A percentile compares a stretch with the other conserved stretches of the same genome.
Evolutionary conservation across 2,113 vertebrate species (phyloP).

Genomic region (Zeus faber): DNA sequence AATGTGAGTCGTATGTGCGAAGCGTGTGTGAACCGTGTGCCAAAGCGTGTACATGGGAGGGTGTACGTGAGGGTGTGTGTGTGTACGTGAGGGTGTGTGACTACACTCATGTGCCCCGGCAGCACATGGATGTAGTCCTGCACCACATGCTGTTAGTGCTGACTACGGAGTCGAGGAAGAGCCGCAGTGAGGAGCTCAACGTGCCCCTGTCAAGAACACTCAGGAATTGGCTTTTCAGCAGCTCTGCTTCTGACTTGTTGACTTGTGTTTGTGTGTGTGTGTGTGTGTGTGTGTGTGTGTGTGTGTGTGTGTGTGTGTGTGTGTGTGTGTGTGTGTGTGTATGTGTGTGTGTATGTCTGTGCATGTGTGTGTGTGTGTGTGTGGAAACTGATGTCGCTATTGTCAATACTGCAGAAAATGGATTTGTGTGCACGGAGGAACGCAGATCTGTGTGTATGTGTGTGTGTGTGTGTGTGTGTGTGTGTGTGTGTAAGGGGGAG

Average conservation of each 20-base stretch:
- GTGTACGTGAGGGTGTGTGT: neutral
- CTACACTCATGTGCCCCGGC: no score
- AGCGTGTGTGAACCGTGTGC: neutral
- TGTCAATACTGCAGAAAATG: no score
- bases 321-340: neutral
- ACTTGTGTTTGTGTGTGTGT: slow-evolving; percentile 1
- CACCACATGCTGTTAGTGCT: slow-evolving; percentile 35
- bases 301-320: neutral
- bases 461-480: neutral
- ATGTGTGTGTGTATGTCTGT: neutral
- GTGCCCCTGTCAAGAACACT: slow-evolving; percentile 45
- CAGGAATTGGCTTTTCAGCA: slow-evolving; percentile 42
- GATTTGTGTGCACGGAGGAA: no score
- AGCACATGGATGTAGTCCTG: neutral
- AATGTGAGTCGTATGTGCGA: neutral
- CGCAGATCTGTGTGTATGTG: neutral
- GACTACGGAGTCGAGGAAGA: slow-evolving; percentile 57
- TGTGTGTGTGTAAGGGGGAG: no score
- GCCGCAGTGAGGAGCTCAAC: slow-evolving; percentile 48
- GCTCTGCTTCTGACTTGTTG: slow-evolving; percentile 11
- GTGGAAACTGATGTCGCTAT: no score
- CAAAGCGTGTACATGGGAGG: neutral
- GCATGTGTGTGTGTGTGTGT: neutral
- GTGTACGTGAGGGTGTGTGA: neutral
- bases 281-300: neutral